Percentiles rank a stretch among this genome's conserved stretches.
Evolutionary conservation across 1,140 invertebrate genomes (phyloP).

Genomic region (Drosophila parvula): DNA sequence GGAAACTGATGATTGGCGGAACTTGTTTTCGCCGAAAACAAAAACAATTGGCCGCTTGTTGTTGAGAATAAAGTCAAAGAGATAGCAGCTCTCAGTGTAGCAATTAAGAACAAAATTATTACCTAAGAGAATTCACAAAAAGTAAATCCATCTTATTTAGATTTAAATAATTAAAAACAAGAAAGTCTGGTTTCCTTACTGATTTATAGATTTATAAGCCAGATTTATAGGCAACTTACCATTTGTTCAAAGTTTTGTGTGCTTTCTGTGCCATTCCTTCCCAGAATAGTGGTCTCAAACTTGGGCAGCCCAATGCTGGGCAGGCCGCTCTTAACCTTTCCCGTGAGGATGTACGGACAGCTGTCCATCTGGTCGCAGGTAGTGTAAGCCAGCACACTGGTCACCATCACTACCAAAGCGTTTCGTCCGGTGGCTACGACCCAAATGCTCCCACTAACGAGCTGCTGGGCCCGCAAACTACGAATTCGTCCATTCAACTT

Average conservation of each 20-base stretch:
- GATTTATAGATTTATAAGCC: no score
- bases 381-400: slow-evolving; percentile 86
- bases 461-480: slow-evolving; percentile 54
- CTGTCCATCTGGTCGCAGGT: slow-evolving; percentile 81
- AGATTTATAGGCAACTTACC: slow-evolving; percentile 44
- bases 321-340: slow-evolving; percentile 87
- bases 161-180: no score
- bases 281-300: slow-evolving; percentile 86
- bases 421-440: slow-evolving; percentile 91
- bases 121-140: no score
- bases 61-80: no score
- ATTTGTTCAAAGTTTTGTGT: slow-evolving; percentile 85
- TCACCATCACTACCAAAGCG: slow-evolving; percentile 89
- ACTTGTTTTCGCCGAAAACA: no score
- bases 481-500: slow-evolving; percentile 75
- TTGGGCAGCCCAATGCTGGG: slow-evolving; percentile 87
- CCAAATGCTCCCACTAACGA: slow-evolving; percentile 87
- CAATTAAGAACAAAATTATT: no score
- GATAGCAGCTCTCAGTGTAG: no score
- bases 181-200: no score
- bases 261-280: slow-evolving; percentile 84
- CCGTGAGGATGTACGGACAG: slow-evolving; percentile 88
- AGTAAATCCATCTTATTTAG: no score
- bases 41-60: no score
- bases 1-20: no score